These are phyloP conservation scores for Cladorhizidae sp. DNA, from an alignment of 37 sponge, comb jelly and placozoan species.

Conservation along the genomic window DNA sequence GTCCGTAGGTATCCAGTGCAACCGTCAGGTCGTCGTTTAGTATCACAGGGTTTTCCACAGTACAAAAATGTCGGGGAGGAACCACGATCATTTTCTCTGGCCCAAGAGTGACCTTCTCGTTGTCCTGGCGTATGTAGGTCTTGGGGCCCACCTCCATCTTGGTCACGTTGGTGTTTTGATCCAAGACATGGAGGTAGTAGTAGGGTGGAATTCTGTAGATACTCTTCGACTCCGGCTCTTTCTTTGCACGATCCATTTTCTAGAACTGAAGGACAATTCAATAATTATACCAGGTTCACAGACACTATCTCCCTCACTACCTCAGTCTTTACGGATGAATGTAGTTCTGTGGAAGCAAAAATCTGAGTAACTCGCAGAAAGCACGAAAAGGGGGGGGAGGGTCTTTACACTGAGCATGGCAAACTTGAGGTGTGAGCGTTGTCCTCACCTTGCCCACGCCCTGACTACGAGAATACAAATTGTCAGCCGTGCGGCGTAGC, in stretches of 20 bases:
- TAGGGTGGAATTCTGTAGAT: conserved; percentile 99
- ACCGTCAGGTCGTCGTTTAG: conserved; percentile 71
- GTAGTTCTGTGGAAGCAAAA: too few species aligned
- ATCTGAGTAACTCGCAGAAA: not conserved
- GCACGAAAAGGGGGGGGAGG: not conserved
- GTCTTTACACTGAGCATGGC: not conserved
- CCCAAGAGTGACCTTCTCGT: conserved; percentile 96
- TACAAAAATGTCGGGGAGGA: conserved; percentile 97
- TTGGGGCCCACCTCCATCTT: conserved; percentile 86
- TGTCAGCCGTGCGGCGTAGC: too few species aligned
- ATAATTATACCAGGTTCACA: too few species aligned
- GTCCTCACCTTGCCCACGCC: conserved; percentile 9
- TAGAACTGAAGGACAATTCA: too few species aligned
- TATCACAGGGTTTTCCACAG: conserved; percentile 96
- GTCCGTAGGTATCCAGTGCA: conserved; percentile 82
- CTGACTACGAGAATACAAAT: not conserved
- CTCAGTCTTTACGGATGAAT: too few species aligned
- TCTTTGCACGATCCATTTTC: conserved; percentile 25
- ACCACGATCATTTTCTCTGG: conserved; percentile 99
- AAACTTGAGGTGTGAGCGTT: not conserved
- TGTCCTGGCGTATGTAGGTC: conserved; percentile 99
- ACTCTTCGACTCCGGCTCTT: conserved; percentile 55
- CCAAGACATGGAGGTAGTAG: conserved; percentile 98
- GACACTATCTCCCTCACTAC: too few species aligned
- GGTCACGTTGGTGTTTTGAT: conserved; percentile 97